Evolutionary conservation across 2,113 vertebrate species (phyloP), one percentile per base, ranked within the genome.

Genomic region (Tamias sibiricus): DNA sequence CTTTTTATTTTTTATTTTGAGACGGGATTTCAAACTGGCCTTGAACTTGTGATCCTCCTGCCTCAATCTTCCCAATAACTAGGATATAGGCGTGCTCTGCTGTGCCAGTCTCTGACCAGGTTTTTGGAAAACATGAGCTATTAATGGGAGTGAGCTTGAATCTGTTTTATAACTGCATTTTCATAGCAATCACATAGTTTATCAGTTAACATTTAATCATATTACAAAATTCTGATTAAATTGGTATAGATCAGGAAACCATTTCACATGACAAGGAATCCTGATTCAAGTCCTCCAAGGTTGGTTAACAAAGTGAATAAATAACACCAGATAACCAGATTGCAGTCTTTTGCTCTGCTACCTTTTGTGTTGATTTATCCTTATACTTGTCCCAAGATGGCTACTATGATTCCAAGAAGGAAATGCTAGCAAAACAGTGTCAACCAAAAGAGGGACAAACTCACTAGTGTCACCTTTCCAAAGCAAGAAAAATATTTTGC

Each of bases 161-260:
- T 96, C 32, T 76, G 1, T 88, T 90, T 32, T 74, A 74, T 88
- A 77, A 66, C 49, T 93, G 49, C 49, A 88, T 95, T 57, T 79
- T 95, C 40, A 59, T 37, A 59, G 30, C 86, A n/a, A 72, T 92
- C 28, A 44, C 66, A 12, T 71, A 69, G 14, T 85, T 88, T 76
- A 66, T 88, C 35, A 47, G 10, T 90, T 90, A 89, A 89, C 37
- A 37, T 95, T 95, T 75, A 72, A n/a, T 35, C 20, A 71, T 57
- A 4, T 97, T 91, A 91, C 66, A 89, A 69, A 90, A 40, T 30
- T n/a, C n/a, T 8, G n/a, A 81, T 82, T 95, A 86, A 94, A 81
- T 64, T 94, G 47, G 35, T 80, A 89, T 93, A 91, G 71, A 62
- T 91, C 88, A 93, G 68, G 44, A 88, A 85, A 66, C 12, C 72